Evolutionary conservation across 2,113 vertebrate genomes (phyloP).

Genomic region (Nymphicus hollandicus): DNA sequence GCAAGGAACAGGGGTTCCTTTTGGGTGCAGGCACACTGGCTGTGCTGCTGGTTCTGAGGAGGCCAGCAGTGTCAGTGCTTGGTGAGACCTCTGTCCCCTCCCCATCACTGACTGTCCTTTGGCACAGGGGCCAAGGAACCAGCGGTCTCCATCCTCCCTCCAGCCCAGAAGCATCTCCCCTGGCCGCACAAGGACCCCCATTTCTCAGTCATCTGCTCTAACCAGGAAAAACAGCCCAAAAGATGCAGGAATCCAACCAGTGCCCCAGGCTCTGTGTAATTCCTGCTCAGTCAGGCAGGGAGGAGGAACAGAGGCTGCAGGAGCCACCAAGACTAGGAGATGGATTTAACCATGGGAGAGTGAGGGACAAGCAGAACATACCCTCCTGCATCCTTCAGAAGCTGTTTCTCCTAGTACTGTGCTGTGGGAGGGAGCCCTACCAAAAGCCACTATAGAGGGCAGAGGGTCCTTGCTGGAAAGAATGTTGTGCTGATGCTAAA

Average conservation of each 20-base stretch:
- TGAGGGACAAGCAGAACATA: background rate
- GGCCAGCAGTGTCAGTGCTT: fast-evolving
- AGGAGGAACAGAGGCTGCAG: background rate
- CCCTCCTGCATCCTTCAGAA: background rate
- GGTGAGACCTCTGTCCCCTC: background rate
- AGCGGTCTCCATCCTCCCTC: background rate
- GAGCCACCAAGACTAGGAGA: background rate
- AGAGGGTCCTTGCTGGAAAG: background rate
- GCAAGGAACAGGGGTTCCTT: background rate
- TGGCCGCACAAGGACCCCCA: fast-evolving
- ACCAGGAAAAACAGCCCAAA: background rate
- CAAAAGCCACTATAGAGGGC: background rate
- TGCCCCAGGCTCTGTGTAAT: background rate
- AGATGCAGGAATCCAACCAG: background rate
- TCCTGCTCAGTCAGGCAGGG: background rate
- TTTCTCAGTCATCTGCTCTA: background rate
- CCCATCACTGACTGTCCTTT: background rate
- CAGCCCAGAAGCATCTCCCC: background rate
- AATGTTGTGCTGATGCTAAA: background rate
- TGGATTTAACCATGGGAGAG: background rate
- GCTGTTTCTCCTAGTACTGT: background rate
- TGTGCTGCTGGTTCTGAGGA: background rate
- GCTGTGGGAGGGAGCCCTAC: background rate
- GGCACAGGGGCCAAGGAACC: background rate
- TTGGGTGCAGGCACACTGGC: background rate